phyloP scores from a whole-genome alignment of 2,797 vertebrate genomes.

The Sebastolobus altivelis region DNA sequence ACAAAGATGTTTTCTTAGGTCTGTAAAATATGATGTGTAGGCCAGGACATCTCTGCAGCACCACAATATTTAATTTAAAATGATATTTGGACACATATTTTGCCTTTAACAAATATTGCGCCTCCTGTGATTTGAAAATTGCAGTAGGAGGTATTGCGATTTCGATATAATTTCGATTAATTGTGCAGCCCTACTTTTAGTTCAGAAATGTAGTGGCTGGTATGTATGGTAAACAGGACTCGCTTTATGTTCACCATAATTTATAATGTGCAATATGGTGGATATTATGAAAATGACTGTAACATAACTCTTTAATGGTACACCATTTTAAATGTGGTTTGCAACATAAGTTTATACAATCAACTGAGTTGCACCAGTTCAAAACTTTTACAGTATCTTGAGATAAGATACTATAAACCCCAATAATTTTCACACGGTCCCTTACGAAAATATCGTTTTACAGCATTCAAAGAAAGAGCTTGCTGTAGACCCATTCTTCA shows the following conservation, averaged over 20 bases:
- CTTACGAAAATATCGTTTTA: background rate
- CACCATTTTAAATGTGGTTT: background rate
- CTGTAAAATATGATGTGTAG: too few relatives aligned
- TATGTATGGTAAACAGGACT: background rate
- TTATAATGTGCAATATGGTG: background rate
- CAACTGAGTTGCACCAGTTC: background rate
- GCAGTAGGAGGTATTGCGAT: too few relatives aligned
- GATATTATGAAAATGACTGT: background rate
- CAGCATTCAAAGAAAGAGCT: constrained; percentile 12
- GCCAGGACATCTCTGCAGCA: too few relatives aligned
- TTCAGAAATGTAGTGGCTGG: background rate
- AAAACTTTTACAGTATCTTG: background rate
- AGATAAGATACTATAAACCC: background rate
- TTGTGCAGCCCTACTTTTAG: background rate
- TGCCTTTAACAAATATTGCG: too few relatives aligned
- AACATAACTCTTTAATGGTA: background rate
- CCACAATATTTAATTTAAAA: too few relatives aligned
- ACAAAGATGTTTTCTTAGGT: too few relatives aligned
- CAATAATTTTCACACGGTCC: background rate
- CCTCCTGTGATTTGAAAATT: too few relatives aligned
- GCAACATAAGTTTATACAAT: background rate
- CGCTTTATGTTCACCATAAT: background rate
- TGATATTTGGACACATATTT: too few relatives aligned
- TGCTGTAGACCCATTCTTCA: background rate
- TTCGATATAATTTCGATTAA: too few relatives aligned